phyloP scores from a whole-genome alignment of 2,113 vertebrate genomes.

The Oceanodroma tethys region DNA sequence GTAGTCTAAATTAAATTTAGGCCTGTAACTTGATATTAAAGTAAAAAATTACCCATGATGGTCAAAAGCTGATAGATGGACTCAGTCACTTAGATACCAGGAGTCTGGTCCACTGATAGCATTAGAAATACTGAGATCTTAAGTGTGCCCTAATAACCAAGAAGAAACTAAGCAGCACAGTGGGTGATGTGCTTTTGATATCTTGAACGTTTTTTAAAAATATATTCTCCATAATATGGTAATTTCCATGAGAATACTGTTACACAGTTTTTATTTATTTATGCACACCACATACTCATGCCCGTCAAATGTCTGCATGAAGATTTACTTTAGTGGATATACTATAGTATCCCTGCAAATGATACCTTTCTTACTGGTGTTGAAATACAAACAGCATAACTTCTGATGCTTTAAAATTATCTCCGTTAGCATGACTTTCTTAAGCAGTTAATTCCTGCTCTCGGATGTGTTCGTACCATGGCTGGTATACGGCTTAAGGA shows the following conservation, averaged over 20 bases:
- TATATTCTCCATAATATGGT: not conserved
- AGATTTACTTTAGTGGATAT: not conserved
- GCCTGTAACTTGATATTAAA: not conserved
- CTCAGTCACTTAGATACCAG: not conserved
- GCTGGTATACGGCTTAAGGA: not conserved
- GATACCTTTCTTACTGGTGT: not conserved
- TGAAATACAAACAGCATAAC: not conserved
- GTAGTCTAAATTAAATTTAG: not conserved
- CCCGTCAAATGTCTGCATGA: not conserved
- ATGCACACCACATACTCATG: not conserved
- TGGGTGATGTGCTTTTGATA: not conserved
- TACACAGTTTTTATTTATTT: not conserved
- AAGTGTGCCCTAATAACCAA: not conserved
- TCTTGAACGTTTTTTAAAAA: not conserved
- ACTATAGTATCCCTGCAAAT: not conserved
- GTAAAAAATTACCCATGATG: not conserved
- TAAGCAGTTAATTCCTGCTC: slow-evolving; percentile 20
- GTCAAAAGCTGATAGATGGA: not conserved
- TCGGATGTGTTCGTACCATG: not conserved
- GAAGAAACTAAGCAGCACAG: not conserved
- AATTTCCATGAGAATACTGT: not conserved
- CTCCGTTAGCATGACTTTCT: not conserved
- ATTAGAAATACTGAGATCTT: not conserved
- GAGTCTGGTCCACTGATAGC: not conserved
- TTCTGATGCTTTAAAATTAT: not conserved